Conservation (phyloP, 2,888 invertebrate genomes). For the Phaonia tiefii region DNA sequence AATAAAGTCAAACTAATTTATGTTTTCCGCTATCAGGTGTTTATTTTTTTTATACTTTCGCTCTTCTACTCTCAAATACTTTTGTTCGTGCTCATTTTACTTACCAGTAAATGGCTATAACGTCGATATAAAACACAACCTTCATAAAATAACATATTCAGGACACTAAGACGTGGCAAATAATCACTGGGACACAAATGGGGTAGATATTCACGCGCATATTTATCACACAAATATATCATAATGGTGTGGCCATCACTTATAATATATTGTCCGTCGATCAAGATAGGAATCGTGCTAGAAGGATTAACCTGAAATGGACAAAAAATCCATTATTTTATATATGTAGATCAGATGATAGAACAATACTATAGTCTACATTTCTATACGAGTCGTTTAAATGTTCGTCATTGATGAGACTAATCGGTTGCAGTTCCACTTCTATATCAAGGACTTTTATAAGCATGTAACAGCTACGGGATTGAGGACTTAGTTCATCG, state of each 20-base stretch:
- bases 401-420: slow-evolving; percentile 79
- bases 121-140: slow-evolving; percentile 71
- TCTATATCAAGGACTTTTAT: slow-evolving; percentile 80
- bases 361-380: slow-evolving; percentile 65
- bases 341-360: no score
- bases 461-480: slow-evolving; percentile 80
- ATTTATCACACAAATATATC: slow-evolving; percentile 78
- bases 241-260: slow-evolving; percentile 81
- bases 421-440: slow-evolving; percentile 78
- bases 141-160: slow-evolving; percentile 77
- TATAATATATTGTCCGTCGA: slow-evolving; percentile 77
- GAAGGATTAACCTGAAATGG: slow-evolving; percentile 78
- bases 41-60: no score
- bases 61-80: no score
- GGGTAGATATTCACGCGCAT: slow-evolving; percentile 55
- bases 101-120: slow-evolving; percentile 72
- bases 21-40: no score
- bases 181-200: slow-evolving; percentile 72
- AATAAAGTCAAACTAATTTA: no score
- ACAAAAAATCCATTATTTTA: no score
- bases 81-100: no score
- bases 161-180: slow-evolving; percentile 71
- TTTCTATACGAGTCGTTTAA: slow-evolving; percentile 74
- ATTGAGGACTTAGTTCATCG: slow-evolving; percentile 80
- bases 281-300: slow-evolving; percentile 78